Evolutionary conservation across 1,140 invertebrate species (phyloP), one percentile per base, ranked within the genome.

Genomic region (Pseudachorutes palmiensis): DNA sequence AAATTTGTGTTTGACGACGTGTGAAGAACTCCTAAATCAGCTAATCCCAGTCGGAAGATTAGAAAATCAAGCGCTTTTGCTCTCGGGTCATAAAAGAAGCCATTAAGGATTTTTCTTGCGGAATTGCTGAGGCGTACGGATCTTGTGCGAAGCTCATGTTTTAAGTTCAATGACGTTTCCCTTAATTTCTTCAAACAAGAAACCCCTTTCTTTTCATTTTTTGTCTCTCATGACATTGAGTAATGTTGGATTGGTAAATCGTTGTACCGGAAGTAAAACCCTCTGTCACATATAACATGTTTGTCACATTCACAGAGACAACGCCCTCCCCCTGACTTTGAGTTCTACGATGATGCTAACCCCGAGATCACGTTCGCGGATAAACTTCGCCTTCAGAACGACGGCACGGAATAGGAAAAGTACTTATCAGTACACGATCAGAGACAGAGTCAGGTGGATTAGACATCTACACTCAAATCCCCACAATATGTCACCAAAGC

Each of bases 361-460:
- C 36, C 36, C 9, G 19, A 45, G 36, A 45, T 45, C 36, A 45
- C 36, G 19, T 9, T 12, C 36, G 36, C 36, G 9, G 36, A 45
- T n/a, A n/a, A n/a, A n/a, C n/a, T n/a, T n/a, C n/a, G n/a, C n/a
- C n/a, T n/a, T n/a, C n/a, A n/a, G n/a, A n/a, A n/a, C n/a, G n/a
- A n/a, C n/a, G n/a, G n/a, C n/a, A n/a, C n/a, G n/a, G n/a, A 45
- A 19, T 45, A 12, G 36, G 19, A 9, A 45, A 45, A 45, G 19
- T 45, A 45, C n/a, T n/a, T 45, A 45, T 45, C 36, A 12, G 36
- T 45, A 45, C 36, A 45, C 36, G 36, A 45, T 45, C 36, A 12
- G 9, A 55, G n/a, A n/a, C n/a, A 55, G 51, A 14, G 51, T 24
- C 51, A 55, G 51, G 12, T 55, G 51, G 51, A 55, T 55, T 55